phyloP scores from a whole-genome alignment of 37 sponge, comb jelly and placozoan genomes.

The Diacarnus erythraeanus region DNA sequence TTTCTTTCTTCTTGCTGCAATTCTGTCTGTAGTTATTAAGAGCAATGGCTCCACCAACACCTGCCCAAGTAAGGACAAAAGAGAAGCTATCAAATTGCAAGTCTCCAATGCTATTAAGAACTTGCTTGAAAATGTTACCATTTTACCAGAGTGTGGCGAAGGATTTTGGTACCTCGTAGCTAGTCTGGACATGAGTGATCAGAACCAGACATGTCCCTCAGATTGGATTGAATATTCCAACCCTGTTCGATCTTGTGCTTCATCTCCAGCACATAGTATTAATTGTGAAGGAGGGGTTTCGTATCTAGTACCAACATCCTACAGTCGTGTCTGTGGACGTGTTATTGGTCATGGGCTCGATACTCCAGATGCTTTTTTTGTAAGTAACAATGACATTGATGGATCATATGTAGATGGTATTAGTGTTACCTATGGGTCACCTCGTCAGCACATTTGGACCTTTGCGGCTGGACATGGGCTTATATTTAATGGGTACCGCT shows the following conservation, averaged over 20 bases:
- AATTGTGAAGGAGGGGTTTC: no score
- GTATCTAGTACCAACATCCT: no score
- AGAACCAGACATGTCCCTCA: background rate
- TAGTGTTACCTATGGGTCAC: background rate
- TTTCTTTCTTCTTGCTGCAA: background rate
- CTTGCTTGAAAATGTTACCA: background rate
- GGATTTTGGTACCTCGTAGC: background rate
- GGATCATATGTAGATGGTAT: background rate
- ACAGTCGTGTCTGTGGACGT: slow-evolving; percentile 13
- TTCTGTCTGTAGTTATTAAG: no score
- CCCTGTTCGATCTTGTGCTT: background rate
- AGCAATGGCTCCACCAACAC: background rate
- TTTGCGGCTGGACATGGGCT: background rate
- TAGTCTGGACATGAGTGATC: background rate
- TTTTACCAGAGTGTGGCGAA: background rate
- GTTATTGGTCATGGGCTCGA: background rate
- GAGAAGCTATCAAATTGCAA: background rate
- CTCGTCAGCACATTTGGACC: slow-evolving; percentile 17
- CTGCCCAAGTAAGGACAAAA: background rate
- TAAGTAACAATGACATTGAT: background rate
- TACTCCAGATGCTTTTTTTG: slow-evolving; percentile 5
- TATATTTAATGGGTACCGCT: background rate
- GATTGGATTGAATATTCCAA: background rate
- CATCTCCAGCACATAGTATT: background rate
- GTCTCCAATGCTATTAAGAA: background rate